Base-by-base conservation (phyloP, 1,140 invertebrate genomes). In the Rhizoglyphus robini region DNA sequence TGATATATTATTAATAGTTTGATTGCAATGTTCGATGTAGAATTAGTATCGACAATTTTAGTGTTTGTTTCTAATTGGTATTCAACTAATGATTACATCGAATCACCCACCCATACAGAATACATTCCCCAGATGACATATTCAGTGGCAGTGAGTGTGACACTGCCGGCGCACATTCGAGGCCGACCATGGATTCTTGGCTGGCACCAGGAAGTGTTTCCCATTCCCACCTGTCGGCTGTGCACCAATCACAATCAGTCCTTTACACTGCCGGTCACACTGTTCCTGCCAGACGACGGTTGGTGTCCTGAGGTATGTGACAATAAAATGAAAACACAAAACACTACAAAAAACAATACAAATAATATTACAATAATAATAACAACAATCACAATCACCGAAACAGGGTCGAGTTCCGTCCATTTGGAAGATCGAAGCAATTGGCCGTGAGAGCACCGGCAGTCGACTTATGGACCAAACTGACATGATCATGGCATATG, bases 351-450 rank as follows among this genome's bases (percentile, higher is more conserved):
- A n/a, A n/a, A n/a, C n/a, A n/a, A n/a, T n/a, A n/a, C n/a, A n/a
- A n/a, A n/a, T n/a, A n/a, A 23, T 8, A 51, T 51, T n/a, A 46
- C 13, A 13, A 46, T 51, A 51, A 23, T 51, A 23, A 11, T 51
- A 51, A 20, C 48, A 8, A 23, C 29, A 8, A 5, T 23, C 48
- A 23, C 29, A 51, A 27, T n/a, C n/a, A n/a, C n/a, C n/a, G n/a
- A n/a, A n/a, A n/a, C n/a, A n/a, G n/a, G 63, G 63, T n/a, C 46
- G 63, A 20, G 47, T 64, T 15, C 63, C 41, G 13, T 51, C 63
- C 15, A 27, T 49, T n/a, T 64, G 63, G 63, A 64, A 64, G 31
- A 48, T 64, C 18, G 63, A 64, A 38, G 63, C 63, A 30, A 27
- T 64, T 32, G 30, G 13, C 48, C 30, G 3, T n/a, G 15, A 34